These are phyloP conservation scores for Cyclura pinguis DNA, from an alignment of 2,797 vertebrate genomes.

Conservation along the genomic window DNA sequence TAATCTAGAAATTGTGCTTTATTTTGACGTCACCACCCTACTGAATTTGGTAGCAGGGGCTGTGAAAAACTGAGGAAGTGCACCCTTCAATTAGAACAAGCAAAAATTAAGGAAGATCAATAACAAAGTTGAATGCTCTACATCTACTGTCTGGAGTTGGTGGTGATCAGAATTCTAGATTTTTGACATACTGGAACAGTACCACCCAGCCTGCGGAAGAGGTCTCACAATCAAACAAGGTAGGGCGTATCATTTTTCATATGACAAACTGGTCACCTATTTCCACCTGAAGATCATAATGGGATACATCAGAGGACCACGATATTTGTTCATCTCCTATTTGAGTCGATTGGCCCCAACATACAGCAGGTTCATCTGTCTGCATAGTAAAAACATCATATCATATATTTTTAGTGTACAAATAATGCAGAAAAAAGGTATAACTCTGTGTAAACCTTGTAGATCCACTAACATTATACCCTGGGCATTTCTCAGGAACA, in stretches of 20 bases:
- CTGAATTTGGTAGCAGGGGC: too few species aligned
- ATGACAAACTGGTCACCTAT: conserved; percentile 84
- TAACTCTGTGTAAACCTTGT: background rate
- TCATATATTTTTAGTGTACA: background rate
- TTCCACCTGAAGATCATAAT: conserved; percentile 95
- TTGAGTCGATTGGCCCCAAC: conserved; percentile 80
- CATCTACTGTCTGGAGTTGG: background rate
- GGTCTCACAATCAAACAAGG: background rate
- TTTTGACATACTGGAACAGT: background rate
- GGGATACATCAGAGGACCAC: conserved; percentile 85
- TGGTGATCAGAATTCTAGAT: background rate
- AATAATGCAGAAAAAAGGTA: conserved; percentile 23
- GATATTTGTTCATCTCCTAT: conserved; percentile 83
- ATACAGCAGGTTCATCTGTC: conserved; percentile 85
- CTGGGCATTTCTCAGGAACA: background rate
- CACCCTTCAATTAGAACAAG: background rate
- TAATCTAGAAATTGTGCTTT: too few species aligned
- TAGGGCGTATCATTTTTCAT: conserved; percentile 24
- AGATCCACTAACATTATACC: background rate
- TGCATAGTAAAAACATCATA: conserved; percentile 64
- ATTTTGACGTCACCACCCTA: background rate
- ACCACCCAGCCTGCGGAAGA: conserved; percentile 21
- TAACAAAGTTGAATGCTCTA: background rate
- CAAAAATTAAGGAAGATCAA: background rate
- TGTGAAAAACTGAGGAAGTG: too few species aligned